phyloP scores from a whole-genome alignment of 1,140 invertebrate species.

The Dendroctonus ponderosae region DNA sequence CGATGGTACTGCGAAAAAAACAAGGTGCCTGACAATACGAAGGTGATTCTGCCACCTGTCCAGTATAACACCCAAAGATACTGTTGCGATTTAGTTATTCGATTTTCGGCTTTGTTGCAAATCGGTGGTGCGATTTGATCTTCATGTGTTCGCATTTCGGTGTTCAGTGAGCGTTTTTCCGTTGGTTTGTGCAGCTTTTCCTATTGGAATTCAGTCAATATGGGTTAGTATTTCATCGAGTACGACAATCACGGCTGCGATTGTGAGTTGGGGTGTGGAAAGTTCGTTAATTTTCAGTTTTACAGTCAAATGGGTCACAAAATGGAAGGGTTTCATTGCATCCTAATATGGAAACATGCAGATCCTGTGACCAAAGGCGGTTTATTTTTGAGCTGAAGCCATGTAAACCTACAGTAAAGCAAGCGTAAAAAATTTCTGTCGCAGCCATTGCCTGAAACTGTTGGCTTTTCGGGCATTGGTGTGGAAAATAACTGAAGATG shows the following conservation, averaged over 20 bases:
- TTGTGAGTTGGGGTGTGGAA: slow-evolving; percentile 9
- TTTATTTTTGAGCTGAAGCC: no score
- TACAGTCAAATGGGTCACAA: no score
- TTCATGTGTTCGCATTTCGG: background rate
- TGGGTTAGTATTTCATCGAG: slow-evolving; percentile 40
- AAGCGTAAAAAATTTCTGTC: no score
- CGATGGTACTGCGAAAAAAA: slow-evolving; percentile 39
- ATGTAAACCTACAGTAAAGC: no score
- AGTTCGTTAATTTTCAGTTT: background rate
- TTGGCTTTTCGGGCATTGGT: no score
- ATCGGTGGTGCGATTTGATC: slow-evolving; percentile 6
- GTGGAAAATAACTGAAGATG: no score
- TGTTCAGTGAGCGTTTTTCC: background rate
- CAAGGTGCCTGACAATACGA: slow-evolving; percentile 29
- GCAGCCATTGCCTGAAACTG: no score
- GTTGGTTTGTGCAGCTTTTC: background rate
- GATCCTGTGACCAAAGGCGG: no score
- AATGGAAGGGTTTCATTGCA: no score
- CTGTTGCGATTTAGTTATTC: slow-evolving; percentile 24
- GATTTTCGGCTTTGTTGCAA: slow-evolving; percentile 26
- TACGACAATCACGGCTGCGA: no score
- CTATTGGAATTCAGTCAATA: background rate
- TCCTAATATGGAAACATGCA: no score
- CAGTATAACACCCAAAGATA: slow-evolving; percentile 39
- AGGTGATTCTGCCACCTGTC: slow-evolving; percentile 36